Percentiles rank a stretch among this genome's conserved stretches.
Conservation (phyloP, 2,113 vertebrate genomes). For the Tringa solitaria region DNA sequence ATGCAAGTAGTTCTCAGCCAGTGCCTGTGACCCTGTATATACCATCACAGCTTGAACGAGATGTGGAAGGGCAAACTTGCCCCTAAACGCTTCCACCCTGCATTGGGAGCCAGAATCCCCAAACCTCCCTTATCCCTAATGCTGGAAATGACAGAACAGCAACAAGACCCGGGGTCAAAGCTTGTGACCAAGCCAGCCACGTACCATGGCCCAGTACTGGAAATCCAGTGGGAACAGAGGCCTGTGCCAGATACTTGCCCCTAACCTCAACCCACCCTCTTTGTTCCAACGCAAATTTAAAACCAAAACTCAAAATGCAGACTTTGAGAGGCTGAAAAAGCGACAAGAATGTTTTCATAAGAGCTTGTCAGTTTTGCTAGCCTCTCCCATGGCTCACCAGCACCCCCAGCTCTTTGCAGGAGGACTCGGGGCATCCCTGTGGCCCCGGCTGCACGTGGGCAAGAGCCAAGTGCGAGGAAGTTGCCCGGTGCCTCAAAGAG, state of each 20-base stretch:
- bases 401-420: background rate
- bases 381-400: background rate
- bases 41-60: background rate
- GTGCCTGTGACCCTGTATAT: background rate
- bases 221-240: background rate
- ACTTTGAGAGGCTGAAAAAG: background rate
- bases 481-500: background rate
- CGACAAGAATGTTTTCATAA: rapidly evolving
- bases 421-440: background rate
- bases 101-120: background rate
- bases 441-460: background rate
- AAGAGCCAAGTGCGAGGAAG: rapidly evolving
- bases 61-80: background rate
- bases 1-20: background rate
- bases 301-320: background rate
- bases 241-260: background rate
- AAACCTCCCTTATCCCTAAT: background rate
- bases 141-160: background rate
- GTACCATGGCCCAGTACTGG: background rate
- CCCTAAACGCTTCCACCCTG: background rate
- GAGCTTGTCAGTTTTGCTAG: background rate
- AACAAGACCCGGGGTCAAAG: background rate
- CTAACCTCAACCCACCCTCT: background rate
- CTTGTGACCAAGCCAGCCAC: background rate
- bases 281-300: background rate